Evolutionary conservation across 2,113 vertebrate species (phyloP).

Genomic region (Calidris pugnax): DNA sequence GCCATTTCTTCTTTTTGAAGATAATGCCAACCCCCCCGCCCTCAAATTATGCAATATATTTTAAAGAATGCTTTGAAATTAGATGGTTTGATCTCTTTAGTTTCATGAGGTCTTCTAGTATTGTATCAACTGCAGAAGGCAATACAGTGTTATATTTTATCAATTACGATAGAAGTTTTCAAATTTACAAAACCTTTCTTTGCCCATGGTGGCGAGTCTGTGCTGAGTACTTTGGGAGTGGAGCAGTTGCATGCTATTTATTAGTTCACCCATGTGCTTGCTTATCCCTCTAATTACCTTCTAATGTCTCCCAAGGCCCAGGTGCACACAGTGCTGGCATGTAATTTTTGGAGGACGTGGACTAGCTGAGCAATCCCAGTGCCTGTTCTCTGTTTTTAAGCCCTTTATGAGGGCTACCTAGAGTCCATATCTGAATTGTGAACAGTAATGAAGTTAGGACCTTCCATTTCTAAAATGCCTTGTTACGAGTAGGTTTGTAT

Average conservation of each 20-base stretch:
- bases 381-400: neutral
- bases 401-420: neutral
- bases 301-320: neutral
- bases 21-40: neutral
- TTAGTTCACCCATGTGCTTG: neutral
- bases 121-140: neutral
- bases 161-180: neutral
- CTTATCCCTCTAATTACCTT: neutral
- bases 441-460: neutral
- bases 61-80: conserved; percentile 54
- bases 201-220: accelerated
- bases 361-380: neutral
- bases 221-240: neutral
- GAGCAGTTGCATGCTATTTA: neutral
- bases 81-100: neutral
- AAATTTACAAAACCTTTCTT: neutral
- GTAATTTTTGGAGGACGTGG: accelerated
- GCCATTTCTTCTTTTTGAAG: conserved; percentile 56
- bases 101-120: neutral
- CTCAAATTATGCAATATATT: conserved; percentile 14
- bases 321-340: neutral
- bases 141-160: neutral
- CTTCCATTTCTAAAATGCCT: neutral
- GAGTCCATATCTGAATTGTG: neutral
- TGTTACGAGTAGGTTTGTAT: neutral